Conservation (phyloP, 2,797 vertebrate species). For the Nyctibius grandis region DNA sequence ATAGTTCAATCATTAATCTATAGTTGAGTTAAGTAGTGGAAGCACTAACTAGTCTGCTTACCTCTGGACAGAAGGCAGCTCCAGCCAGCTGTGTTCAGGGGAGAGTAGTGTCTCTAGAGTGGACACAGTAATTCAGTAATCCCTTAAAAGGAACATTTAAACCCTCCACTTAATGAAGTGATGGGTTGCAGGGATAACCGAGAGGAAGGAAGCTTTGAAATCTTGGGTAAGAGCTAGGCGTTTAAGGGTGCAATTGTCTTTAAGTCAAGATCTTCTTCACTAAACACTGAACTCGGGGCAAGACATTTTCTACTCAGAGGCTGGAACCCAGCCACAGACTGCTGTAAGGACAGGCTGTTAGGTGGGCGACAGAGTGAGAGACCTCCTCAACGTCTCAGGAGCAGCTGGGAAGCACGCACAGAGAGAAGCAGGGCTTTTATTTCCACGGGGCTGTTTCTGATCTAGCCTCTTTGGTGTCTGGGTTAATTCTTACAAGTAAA, state of each 20-base stretch:
- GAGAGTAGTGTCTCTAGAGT: neutral
- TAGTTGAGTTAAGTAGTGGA: neutral
- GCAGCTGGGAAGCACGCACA: neutral
- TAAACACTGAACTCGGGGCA: neutral
- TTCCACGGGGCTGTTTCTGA: neutral
- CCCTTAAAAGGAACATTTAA: neutral
- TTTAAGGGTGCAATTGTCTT: neutral
- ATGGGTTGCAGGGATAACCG: neutral
- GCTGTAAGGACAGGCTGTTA: neutral
- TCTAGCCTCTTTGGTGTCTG: neutral
- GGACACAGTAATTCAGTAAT: neutral
- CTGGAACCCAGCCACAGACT: neutral
- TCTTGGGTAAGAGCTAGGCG: neutral
- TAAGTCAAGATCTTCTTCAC: neutral
- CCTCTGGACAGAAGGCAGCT: neutral
- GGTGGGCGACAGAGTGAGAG: neutral
- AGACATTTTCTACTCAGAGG: neutral
- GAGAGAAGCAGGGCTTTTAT: neutral
- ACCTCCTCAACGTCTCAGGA: neutral
- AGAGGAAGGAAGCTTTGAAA: neutral
- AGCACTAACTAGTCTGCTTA: neutral
- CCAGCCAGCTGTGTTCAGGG: neutral
- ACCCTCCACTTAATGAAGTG: neutral
- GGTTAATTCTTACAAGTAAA: neutral
- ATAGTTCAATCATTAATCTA: no score